Conservation (phyloP, 2,113 vertebrate species). For the Vireo altiloquus region DNA sequence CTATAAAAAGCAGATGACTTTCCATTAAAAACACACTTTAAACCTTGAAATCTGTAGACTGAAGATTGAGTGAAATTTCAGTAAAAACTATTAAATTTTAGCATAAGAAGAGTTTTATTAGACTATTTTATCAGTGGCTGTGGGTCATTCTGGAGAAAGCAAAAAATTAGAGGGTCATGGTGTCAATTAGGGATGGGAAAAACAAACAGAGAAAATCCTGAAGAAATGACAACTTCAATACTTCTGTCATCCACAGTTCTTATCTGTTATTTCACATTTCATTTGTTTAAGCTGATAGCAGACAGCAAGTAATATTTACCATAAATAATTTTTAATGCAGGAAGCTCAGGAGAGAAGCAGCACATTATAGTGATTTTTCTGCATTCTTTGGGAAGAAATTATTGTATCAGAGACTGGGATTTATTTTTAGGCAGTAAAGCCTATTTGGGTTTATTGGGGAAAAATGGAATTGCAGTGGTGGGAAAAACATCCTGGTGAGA, state of each 20-base stretch:
- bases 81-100: not conserved
- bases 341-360: not conserved
- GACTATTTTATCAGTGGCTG: not conserved
- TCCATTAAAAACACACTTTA: not conserved
- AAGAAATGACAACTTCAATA: not conserved
- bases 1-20: not conserved
- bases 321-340: not conserved
- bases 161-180: fast-evolving
- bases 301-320: not conserved
- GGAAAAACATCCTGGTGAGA: not conserved
- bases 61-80: not conserved
- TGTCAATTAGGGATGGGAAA: not conserved
- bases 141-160: not conserved
- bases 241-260: not conserved
- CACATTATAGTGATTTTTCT: not conserved
- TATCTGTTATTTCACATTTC: not conserved
- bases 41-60: not conserved
- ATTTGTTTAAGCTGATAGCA: not conserved
- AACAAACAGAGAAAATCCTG: not conserved
- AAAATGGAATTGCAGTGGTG: not conserved
- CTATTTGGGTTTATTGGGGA: not conserved
- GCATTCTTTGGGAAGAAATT: not conserved
- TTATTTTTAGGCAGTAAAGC: not conserved
- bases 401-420: not conserved
- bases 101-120: not conserved